These are phyloP conservation scores for Chionomys nivalis DNA, from an alignment of 2,113 vertebrate genomes.

Conservation along the genomic window DNA sequence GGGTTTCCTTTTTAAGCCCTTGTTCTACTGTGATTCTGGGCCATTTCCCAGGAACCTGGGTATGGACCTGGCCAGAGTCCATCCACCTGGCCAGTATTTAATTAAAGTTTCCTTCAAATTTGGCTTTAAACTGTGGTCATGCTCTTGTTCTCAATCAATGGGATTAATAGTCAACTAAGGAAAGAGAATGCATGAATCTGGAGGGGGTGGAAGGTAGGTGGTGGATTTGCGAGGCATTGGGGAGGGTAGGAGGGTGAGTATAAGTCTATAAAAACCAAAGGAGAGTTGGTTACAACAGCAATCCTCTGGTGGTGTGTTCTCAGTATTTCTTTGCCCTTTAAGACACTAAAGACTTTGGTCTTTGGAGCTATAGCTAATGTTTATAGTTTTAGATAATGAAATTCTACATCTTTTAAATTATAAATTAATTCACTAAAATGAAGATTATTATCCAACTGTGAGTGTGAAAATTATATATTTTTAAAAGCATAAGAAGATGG, in stretches of 20 bases:
- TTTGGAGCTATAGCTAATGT: not conserved
- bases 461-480: not conserved
- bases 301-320: not conserved
- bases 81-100: not conserved
- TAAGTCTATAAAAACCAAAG: not conserved
- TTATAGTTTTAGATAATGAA: not conserved
- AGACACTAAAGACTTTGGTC: not conserved
- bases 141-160: not conserved
- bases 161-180: not conserved
- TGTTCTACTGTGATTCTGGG: not conserved
- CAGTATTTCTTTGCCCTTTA: not conserved
- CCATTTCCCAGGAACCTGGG: not conserved
- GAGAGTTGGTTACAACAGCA: not conserved
- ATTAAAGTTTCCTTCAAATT: not conserved
- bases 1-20: not conserved
- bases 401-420: not conserved
- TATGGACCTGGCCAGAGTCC: not conserved
- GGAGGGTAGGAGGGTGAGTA: not conserved
- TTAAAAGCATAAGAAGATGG: not conserved
- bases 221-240: not conserved
- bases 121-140: not conserved
- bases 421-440: not conserved
- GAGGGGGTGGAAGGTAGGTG: no score
- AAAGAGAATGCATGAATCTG: not conserved
- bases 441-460: not conserved